Conservation (phyloP, 2,113 vertebrate species). For the Syngnathus floridae region DNA sequence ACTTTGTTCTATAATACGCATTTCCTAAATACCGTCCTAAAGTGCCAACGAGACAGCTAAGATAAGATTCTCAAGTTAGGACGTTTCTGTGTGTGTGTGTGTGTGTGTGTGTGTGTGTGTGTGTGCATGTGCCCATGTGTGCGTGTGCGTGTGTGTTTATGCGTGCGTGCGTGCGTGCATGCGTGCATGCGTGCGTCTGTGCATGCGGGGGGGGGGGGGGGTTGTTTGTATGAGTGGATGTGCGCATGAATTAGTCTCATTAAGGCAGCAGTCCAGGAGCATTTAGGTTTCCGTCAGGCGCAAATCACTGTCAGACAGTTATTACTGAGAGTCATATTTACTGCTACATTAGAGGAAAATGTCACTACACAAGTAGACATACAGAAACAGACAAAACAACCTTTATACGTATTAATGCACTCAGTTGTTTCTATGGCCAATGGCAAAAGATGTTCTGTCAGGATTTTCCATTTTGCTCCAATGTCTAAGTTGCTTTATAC, state of each 20-base stretch:
- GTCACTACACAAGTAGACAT: conserved; percentile 71
- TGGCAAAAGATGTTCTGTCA: background rate
- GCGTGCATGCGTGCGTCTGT: background rate
- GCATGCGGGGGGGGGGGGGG: background rate
- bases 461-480: background rate
- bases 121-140: background rate
- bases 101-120: too few species aligned
- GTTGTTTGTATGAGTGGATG: background rate
- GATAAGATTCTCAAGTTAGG: too few species aligned
- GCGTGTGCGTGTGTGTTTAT: too few species aligned
- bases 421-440: background rate
- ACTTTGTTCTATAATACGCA: too few species aligned
- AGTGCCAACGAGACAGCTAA: too few species aligned
- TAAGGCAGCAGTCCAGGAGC: conserved; percentile 71
- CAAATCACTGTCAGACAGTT: conserved; percentile 81
- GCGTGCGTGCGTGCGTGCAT: too few species aligned
- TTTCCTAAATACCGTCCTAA: too few species aligned
- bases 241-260: conserved; percentile 60
- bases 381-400: conserved; percentile 16
- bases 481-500: background rate
- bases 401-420: background rate
- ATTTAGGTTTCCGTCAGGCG: conserved; percentile 74
- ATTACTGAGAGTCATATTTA: conserved; percentile 87
- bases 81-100: too few species aligned
- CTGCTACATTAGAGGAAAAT: conserved; percentile 87